Base-by-base conservation (phyloP, 2,888 invertebrate genomes). In the Clanis bilineata region DNA sequence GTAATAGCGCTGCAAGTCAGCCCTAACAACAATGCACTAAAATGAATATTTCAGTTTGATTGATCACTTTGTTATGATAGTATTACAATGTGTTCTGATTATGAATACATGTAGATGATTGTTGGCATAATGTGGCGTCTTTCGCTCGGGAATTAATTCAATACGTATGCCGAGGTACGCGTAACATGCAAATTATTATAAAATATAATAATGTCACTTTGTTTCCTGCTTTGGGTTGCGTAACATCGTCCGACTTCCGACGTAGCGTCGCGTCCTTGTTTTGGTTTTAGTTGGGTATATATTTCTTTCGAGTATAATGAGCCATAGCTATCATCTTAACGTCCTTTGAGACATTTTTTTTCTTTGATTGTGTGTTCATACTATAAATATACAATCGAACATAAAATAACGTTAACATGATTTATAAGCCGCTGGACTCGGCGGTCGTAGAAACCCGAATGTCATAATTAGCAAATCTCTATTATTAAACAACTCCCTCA, bases 181-280 rank as follows among this genome's bases (percentile, higher is more conserved):
- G 62, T 60, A 58, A 61, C 62, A 73, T 77, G 77, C 73, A 76
- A 74, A 80, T 77, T 64, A 74, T 73, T n/a, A 71, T 73, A 64
- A 71, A 72, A 71, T 74, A 73, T 74, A 62, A 70, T 70, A 70
- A 67, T 72, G 67, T 70, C 73, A 69, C 69, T 66, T 67, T 67
- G 70, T 77, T 80, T 80, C 80, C 80, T 80, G 80, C 76, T 75
- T 74, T 61, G 63, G 71, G 62, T 76, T 76, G 68, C 72, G 68
- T 72, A 70, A 71, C 62, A 61, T 39, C 23, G 62, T 18, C 18
- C 18, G 9, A 32, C 51, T 51, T 51, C 32, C 51, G 32, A 64
- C 54, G 45, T 51, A n/a, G n/a, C 61, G 60, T 62, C 59, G 61
- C 62, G 62, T 57, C n/a, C n/a, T n/a, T 59, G 62, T 58, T 28